Evolutionary conservation across 35 echinoderm and acorn worm species (phyloP).

Genomic region (Diadema setosum): DNA sequence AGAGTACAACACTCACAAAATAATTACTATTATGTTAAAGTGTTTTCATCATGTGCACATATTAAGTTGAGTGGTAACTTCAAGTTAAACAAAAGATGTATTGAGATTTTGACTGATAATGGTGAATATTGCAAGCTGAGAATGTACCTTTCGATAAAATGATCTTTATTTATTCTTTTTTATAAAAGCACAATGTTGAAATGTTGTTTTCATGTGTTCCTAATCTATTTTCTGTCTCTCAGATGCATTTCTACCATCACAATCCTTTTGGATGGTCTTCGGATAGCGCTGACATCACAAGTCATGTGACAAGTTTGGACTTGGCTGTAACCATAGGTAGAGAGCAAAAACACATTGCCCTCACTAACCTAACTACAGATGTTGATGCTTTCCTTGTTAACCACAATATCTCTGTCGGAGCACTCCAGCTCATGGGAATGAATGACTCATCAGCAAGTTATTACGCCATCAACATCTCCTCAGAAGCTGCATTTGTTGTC

Average conservation of each 20-base stretch:
- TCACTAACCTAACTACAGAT: neutral
- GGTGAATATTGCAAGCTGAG: too few relatives aligned
- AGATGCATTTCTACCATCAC: slow-evolving; percentile 55
- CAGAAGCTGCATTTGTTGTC: slow-evolving; percentile 19
- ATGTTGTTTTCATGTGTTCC: too few relatives aligned
- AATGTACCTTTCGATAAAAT: too few relatives aligned
- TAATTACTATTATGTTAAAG: too few relatives aligned
- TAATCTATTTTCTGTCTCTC: neutral
- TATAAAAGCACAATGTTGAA: too few relatives aligned
- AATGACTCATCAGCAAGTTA: neutral
- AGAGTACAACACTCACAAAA: too few relatives aligned
- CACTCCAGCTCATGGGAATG: neutral
- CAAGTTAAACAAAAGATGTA: too few relatives aligned
- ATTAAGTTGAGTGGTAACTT: too few relatives aligned
- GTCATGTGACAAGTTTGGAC: slow-evolving; percentile 53
- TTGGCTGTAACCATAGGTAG: neutral
- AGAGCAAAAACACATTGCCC: slow-evolving; percentile 8
- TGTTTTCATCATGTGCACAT: too few relatives aligned
- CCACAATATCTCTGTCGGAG: neutral
- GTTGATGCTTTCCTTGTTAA: slow-evolving; percentile 57
- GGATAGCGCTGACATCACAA: slow-evolving; percentile 21
- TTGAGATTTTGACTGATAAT: too few relatives aligned
- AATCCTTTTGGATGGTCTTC: slow-evolving; percentile 67
- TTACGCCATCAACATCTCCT: slow-evolving; percentile 57
- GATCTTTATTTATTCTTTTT: too few relatives aligned